Evolutionary conservation across 1,140 invertebrate genomes (phyloP).

Genomic region (Microplitis demolitor): DNA sequence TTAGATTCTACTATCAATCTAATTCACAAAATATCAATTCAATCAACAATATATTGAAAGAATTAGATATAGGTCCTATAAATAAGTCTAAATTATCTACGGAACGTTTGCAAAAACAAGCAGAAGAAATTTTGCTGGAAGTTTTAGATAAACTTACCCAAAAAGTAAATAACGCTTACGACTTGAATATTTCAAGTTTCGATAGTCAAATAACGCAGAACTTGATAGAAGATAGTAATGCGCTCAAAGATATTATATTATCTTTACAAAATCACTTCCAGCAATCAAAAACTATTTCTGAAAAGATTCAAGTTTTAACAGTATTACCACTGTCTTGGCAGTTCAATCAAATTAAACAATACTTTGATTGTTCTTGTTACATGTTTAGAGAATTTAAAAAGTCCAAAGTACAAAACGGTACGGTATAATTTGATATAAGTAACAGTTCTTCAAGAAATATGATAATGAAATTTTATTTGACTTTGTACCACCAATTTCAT

Average conservation of each 20-base stretch:
- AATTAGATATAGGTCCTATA: neutral
- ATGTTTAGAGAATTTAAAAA: conserved; percentile 15
- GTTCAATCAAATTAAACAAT: neutral
- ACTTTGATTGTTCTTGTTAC: conserved; percentile 2
- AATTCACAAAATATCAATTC: too few relatives aligned
- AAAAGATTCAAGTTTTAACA: conserved; percentile 2
- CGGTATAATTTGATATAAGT: neutral
- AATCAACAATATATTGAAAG: neutral
- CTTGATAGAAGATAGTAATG: neutral
- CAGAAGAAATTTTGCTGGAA: neutral
- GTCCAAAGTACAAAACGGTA: conserved; percentile 5
- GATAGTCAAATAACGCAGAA: neutral
- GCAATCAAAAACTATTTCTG: neutral
- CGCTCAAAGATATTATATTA: neutral
- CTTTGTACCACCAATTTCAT: neutral
- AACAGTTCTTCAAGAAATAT: neutral
- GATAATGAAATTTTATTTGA: neutral
- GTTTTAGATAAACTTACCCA: neutral
- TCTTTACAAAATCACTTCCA: neutral
- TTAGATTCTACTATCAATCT: too few relatives aligned
- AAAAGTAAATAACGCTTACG: neutral
- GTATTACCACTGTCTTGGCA: conserved; percentile 6
- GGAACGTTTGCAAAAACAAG: neutral
- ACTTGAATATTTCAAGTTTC: neutral
- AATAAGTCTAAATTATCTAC: neutral